These are phyloP conservation scores for Physeter macrocephalus DNA, from an alignment of 2,113 vertebrate genomes.

Conservation along the genomic window DNA sequence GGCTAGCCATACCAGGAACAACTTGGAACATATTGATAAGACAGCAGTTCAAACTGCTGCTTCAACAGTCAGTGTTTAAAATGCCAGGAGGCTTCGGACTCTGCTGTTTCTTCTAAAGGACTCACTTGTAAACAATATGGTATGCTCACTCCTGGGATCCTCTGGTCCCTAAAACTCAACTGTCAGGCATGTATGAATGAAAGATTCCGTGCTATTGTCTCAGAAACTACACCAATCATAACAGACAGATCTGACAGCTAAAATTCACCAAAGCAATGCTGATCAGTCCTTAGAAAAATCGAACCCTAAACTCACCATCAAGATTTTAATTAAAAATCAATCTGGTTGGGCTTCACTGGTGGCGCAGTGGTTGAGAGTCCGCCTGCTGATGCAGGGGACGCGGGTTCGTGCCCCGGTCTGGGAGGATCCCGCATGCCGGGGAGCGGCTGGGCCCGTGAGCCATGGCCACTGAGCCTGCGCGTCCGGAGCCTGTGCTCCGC, in stretches of 20 bases:
- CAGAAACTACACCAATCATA: not conserved
- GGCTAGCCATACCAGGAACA: not conserved
- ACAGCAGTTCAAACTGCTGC: not conserved
- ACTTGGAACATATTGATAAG: not conserved
- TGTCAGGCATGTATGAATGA: not conserved
- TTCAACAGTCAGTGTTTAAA: not conserved
- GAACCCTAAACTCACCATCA: not conserved
- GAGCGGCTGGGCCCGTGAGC: too few species aligned
- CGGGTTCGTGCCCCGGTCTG: too few species aligned
- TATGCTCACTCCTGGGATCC: not conserved
- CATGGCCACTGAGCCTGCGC: too few species aligned
- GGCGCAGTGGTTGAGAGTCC: too few species aligned
- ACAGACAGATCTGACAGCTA: not conserved
- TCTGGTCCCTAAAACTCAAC: not conserved
- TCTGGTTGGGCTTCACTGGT: too few species aligned
- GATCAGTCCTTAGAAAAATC: not conserved
- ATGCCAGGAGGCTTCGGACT: too few species aligned
- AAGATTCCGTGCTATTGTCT: not conserved
- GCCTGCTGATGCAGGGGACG: too few species aligned
- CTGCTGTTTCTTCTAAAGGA: not conserved
- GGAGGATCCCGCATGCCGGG: too few species aligned
- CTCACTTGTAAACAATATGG: not conserved
- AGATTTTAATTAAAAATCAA: constrained; percentile 18
- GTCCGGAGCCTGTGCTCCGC: too few species aligned
- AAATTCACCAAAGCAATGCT: not conserved